Conservation (phyloP, 2,113 vertebrate genomes). For the Dendrocopos noguchii region DNA sequence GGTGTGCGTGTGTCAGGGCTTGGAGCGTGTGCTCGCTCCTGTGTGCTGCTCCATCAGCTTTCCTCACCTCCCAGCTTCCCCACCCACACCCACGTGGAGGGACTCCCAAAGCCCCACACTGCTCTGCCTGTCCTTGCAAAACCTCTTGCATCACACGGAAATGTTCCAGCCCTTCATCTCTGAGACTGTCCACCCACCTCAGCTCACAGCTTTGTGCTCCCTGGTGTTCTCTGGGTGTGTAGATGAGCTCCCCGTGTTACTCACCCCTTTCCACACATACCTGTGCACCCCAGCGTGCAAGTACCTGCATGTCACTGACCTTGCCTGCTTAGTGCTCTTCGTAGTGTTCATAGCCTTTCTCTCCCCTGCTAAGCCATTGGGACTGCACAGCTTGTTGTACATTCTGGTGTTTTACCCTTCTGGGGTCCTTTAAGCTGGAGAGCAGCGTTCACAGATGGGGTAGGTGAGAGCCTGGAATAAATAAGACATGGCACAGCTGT, state of each 20-base stretch:
- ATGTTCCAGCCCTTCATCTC: not conserved
- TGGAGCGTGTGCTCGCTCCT: not conserved
- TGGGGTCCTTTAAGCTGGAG: not conserved
- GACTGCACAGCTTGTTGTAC: not conserved
- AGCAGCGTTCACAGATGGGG: accelerated
- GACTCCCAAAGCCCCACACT: accelerated
- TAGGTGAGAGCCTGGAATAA: not conserved
- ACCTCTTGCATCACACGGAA: not conserved
- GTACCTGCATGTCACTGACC: not conserved
- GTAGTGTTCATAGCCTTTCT: not conserved
- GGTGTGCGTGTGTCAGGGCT: accelerated
- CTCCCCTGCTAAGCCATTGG: not conserved
- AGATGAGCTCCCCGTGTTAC: not conserved
- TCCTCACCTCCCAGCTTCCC: not conserved
- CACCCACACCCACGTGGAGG: accelerated
- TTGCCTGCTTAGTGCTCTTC: not conserved
- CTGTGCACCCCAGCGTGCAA: not conserved
- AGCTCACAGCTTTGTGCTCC: not conserved
- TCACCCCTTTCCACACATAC: not conserved
- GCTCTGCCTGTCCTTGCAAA: not conserved
- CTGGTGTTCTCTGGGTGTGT: not conserved
- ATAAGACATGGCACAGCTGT: not conserved
- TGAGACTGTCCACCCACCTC: not conserved
- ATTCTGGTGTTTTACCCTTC: not conserved
- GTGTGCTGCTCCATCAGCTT: not conserved